Conservation (phyloP, 2,113 vertebrate genomes). For the Donacobius atricapilla region DNA sequence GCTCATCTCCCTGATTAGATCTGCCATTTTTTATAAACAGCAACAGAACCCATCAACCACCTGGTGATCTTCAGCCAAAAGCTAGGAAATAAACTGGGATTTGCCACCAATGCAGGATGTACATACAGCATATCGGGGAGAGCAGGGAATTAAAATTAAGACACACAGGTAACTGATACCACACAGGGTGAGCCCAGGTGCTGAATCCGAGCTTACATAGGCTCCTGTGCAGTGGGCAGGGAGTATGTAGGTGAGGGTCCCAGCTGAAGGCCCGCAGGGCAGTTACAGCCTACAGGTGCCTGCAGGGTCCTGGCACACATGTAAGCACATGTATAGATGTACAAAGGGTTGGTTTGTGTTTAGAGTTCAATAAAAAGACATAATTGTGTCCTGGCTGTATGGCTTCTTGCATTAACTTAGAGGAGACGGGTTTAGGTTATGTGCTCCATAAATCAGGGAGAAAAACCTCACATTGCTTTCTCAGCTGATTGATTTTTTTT, state of each 20-base stretch:
- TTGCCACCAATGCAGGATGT: accelerated
- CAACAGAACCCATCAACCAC: not conserved
- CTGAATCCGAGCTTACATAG: not conserved
- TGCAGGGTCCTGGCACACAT: not conserved
- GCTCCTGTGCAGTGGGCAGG: not conserved
- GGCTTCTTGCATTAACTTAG: not conserved
- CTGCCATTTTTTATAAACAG: not conserved
- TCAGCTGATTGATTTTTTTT: not conserved
- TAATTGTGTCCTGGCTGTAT: too few species aligned
- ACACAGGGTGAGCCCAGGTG: accelerated
- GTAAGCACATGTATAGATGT: accelerated
- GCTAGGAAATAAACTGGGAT: not conserved
- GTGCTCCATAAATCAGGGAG: not conserved
- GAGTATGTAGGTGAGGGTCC: not conserved
- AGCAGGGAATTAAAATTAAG: accelerated
- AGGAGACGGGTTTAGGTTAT: not conserved
- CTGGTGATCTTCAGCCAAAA: not conserved
- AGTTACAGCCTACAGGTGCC: not conserved
- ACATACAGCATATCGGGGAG: not conserved
- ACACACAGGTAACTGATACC: accelerated
- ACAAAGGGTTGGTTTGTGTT: not conserved
- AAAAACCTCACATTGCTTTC: not conserved
- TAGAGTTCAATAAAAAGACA: not conserved
- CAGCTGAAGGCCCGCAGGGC: not conserved
- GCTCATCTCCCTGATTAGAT: not conserved